Base-by-base conservation (phyloP, 2,113 vertebrate genomes). In the Trachemys scripta region DNA sequence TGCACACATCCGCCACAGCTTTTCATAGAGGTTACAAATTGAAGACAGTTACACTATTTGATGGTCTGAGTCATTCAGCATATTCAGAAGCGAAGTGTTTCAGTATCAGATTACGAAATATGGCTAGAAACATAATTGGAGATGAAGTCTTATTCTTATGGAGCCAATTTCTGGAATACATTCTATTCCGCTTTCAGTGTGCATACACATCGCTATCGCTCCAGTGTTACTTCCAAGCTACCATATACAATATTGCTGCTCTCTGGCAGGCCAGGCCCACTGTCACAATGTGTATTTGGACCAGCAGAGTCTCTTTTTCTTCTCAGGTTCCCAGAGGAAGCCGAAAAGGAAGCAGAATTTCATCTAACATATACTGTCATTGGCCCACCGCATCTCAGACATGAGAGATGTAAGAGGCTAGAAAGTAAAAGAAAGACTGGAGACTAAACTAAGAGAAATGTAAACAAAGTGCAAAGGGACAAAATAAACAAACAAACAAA, bases 211-310 rank as follows among this genome's bases (percentile, higher is more conserved):
- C 29, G 38, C 9, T 78, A 79, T 11, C 56, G 29, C 90, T 22
- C 3, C 50, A 84, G 65, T 0, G 82, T 72, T 62, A 53, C 17
- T 51, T 50, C 54, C 0, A 0, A 22, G 19, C 6, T n/a, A 45
- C 16, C 20, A 47, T 0, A 4, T 45, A 13, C n/a, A 85, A 59
- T 1, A 1, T 22, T 31, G 13, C 69, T 85, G 1, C 27, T 50
- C 69, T 81, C 45, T 49, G 20, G 13, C 25, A 84, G 50, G 29
- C 49, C 25, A 84, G 50, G 29, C 49, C 4, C 24, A 89, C 49
- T 25, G 82, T n/a, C 93, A 90, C 86, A 42, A 59, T 1, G 5
- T 35, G 10, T 49, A 56, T 35, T 82, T 80, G 45, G 20, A 50
- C 90, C 82, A 42, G n/a, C n/a, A 76, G n/a, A 38, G 9, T 75